These are phyloP conservation scores for Drosophila ercepeae DNA, from an alignment of 1,140 invertebrate species.

Conservation along the genomic window DNA sequence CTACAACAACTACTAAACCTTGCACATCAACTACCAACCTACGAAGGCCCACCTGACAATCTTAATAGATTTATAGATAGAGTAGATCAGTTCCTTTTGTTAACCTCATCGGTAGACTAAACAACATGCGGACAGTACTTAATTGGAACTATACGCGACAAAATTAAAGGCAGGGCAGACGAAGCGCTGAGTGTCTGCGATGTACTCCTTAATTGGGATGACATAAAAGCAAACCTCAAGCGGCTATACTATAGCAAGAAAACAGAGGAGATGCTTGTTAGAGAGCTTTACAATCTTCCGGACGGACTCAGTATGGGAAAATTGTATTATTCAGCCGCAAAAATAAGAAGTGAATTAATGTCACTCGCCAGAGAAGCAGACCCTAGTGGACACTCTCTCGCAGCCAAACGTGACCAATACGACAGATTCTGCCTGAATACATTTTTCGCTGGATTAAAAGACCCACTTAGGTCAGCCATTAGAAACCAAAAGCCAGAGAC, in stretches of 20 bases:
- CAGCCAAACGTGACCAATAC: neutral
- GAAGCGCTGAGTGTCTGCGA: conserved; percentile 23
- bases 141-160: neutral
- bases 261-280: conserved; percentile 20
- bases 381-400: neutral
- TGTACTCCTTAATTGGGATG: conserved; percentile 23
- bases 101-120: conserved; percentile 14
- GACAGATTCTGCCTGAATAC: conserved; percentile 11
- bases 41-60: too few species aligned
- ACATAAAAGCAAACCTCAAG: conserved; percentile 16
- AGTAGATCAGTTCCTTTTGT: conserved; percentile 1
- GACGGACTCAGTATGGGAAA: conserved; percentile 20
- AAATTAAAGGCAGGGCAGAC: conserved; percentile 15
- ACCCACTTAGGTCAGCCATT: conserved; percentile 23
- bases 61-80: too few species aligned
- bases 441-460: conserved; percentile 21
- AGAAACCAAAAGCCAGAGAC: conserved; percentile 21
- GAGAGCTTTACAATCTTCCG: conserved; percentile 23
- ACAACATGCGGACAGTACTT: conserved; percentile 5
- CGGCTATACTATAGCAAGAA: conserved; percentile 16
- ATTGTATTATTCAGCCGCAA: neutral
- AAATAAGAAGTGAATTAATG: conserved; percentile 7
- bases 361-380: neutral
- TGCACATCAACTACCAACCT: too few species aligned
- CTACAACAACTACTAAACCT: too few species aligned